Conservation (phyloP, 1,140 invertebrate genomes). For the Ceratina australensis region DNA sequence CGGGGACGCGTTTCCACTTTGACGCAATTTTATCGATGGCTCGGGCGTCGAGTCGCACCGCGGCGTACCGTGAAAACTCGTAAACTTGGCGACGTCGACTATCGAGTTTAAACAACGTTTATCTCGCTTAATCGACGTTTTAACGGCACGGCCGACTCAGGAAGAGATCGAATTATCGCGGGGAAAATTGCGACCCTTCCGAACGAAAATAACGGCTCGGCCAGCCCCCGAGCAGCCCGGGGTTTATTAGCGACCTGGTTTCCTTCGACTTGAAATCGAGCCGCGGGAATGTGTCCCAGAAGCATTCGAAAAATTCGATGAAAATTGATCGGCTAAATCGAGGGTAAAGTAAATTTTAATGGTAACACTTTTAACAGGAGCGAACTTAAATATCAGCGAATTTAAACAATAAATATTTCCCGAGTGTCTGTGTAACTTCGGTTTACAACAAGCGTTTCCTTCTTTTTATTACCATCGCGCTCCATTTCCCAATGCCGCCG, state of each 20-base stretch:
- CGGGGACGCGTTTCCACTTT: background rate
- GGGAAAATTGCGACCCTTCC: background rate
- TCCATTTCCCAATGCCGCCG: background rate
- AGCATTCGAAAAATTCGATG: background rate
- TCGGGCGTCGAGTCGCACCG: background rate
- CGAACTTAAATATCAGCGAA: background rate
- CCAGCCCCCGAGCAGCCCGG: too few relatives aligned
- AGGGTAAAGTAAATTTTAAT: too few relatives aligned
- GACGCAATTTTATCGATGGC: slow-evolving; percentile 17
- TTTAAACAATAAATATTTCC: background rate
- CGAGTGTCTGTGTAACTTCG: background rate
- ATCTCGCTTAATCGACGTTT: slow-evolving; percentile 33
- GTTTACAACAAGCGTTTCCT: background rate
- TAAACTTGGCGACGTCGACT: slow-evolving; percentile 12
- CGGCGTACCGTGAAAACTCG: background rate
- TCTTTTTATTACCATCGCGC: too few relatives aligned
- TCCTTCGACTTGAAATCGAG: background rate
- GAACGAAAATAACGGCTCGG: background rate
- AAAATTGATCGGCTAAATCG: too few relatives aligned
- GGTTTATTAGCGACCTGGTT: background rate
- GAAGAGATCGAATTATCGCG: slow-evolving; percentile 27
- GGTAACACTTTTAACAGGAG: too few relatives aligned
- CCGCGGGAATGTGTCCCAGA: background rate
- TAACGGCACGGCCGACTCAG: background rate
- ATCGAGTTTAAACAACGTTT: slow-evolving; percentile 38